Conservation (phyloP, 2,113 vertebrate genomes). For the Pollimyrus isidori region DNA sequence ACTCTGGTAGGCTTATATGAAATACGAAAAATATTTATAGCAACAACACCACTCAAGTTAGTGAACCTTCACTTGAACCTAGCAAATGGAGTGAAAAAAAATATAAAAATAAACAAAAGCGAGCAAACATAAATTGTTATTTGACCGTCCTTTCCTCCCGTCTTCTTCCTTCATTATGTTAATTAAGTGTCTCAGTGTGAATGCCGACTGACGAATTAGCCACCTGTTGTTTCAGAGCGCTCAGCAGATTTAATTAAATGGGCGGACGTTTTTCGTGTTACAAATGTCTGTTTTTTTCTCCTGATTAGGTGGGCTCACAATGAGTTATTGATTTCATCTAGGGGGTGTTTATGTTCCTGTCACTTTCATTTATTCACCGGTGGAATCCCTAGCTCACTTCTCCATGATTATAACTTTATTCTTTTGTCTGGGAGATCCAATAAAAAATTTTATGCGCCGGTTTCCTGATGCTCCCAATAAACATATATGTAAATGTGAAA, state of each 20-base stretch:
- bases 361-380: conserved; percentile 35
- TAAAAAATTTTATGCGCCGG: neutral
- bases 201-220: conserved; percentile 51
- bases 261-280: conserved; percentile 61
- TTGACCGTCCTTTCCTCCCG: conserved; percentile 52
- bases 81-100: neutral
- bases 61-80: neutral
- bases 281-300: conserved; percentile 49
- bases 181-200: conserved; percentile 53
- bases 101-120: conserved; percentile 38
- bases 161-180: conserved; percentile 57
- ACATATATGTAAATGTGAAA: neutral
- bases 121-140: conserved; percentile 35
- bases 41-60: neutral
- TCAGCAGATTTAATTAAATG: conserved; percentile 66
- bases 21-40: neutral
- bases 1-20: neutral
- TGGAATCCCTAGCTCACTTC: neutral
- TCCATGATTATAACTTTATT: neutral
- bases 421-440: neutral
- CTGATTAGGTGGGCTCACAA: conserved; percentile 57
- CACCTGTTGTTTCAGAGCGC: conserved; percentile 36
- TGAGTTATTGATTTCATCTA: conserved; percentile 61
- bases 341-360: conserved; percentile 41
- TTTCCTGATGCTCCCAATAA: neutral